A percentile compares a stretch with the other conserved stretches of the same genome.
phyloP scores from a whole-genome alignment of 2,888 invertebrate species.

The Morpho achilles region DNA sequence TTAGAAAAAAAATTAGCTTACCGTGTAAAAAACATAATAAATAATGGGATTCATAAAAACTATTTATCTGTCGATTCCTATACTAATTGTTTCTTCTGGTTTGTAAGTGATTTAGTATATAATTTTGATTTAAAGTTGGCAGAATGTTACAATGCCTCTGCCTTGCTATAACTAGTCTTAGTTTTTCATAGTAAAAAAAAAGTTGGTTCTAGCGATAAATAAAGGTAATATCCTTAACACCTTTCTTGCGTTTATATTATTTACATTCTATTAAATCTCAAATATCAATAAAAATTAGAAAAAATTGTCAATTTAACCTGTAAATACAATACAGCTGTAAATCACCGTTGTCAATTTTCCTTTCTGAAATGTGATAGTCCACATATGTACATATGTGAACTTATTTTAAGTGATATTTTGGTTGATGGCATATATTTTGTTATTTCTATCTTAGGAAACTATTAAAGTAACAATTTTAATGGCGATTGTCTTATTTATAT shows the following conservation, averaged over 20 bases:
- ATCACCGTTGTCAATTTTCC: constrained; percentile 45
- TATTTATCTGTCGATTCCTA: neutral
- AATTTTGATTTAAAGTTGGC: constrained; percentile 13
- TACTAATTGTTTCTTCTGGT: neutral
- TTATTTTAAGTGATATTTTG: constrained; percentile 65
- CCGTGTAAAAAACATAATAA: neutral
- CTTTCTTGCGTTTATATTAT: neutral
- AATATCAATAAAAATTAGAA: constrained; percentile 4
- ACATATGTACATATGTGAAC: constrained; percentile 42
- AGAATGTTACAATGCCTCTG: constrained; percentile 13
- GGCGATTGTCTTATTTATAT: constrained; percentile 45
- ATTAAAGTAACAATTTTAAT: constrained; percentile 61
- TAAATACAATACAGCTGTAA: constrained; percentile 19
- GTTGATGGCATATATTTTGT: constrained; percentile 68
- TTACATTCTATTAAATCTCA: neutral
- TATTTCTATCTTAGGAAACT: constrained; percentile 59
- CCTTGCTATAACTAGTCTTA: constrained; percentile 27
- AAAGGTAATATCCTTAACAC: neutral
- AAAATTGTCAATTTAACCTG: constrained; percentile 27
- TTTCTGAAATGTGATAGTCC: constrained; percentile 65
- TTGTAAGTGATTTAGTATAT: constrained; percentile 1
- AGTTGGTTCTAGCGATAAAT: constrained; percentile 14
- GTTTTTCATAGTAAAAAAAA: constrained; percentile 19
- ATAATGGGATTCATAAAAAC: neutral
- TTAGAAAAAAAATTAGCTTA: no score